These are phyloP conservation scores for Phenacoccus solenopsis DNA, from an alignment of 1,140 invertebrate species.

Conservation along the genomic window DNA sequence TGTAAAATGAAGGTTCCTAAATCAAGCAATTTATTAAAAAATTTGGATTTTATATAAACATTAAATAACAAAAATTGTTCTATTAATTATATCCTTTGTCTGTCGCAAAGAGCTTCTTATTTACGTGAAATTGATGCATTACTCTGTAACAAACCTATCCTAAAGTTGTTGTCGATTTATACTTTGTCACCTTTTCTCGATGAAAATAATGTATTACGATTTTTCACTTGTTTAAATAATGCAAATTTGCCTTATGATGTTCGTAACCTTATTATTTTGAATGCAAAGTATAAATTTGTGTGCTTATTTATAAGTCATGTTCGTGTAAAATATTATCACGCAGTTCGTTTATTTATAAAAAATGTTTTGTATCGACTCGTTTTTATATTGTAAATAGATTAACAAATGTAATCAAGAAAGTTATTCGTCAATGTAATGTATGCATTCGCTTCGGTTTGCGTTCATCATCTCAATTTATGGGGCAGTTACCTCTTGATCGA, in stretches of 20 bases:
- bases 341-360: neutral
- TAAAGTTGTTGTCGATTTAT: neutral
- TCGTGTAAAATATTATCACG: neutral
- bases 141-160: neutral
- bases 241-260: neutral
- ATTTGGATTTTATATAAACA: neutral
- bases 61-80: neutral
- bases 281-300: neutral
- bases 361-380: neutral
- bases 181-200: neutral
- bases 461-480: slow-evolving; percentile 28
- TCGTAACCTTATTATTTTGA: neutral
- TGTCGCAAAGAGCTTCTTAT: neutral
- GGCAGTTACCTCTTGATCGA: slow-evolving; percentile 29
- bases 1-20: too few species aligned
- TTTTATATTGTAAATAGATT: neutral
- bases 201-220: neutral
- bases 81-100: neutral
- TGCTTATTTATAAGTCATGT: neutral
- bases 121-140: neutral
- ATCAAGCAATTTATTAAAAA: neutral
- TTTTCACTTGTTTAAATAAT: neutral
- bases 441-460: slow-evolving; percentile 23
- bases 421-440: slow-evolving; percentile 22
- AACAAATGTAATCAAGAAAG: neutral